These are phyloP conservation scores for Helarctos malayanus DNA, from an alignment of 2,797 vertebrate species.

Conservation along the genomic window DNA sequence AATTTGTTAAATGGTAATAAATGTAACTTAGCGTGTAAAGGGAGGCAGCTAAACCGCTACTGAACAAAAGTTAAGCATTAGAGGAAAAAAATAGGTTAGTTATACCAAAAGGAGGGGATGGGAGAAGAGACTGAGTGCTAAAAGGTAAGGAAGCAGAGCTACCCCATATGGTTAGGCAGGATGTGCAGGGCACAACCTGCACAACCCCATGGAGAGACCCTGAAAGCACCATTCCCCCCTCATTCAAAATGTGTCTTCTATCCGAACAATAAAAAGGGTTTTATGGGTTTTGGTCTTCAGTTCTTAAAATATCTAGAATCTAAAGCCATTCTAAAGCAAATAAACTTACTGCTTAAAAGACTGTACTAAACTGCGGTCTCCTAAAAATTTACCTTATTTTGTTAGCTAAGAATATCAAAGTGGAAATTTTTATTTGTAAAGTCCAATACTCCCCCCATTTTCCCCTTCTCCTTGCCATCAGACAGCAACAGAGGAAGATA, in stretches of 20 bases:
- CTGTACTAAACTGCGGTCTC: background rate
- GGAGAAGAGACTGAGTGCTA: background rate
- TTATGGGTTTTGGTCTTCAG: background rate
- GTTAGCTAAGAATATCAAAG: background rate
- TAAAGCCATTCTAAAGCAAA: constrained; percentile 21
- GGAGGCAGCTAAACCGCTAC: background rate
- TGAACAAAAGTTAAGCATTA: background rate
- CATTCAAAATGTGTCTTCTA: background rate
- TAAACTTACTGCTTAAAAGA: background rate
- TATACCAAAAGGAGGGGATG: background rate
- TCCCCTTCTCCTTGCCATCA: constrained; percentile 1
- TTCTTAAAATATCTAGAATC: background rate
- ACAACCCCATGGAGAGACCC: background rate
- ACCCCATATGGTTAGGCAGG: background rate
- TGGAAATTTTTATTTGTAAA: constrained; percentile 20
- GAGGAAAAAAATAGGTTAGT: background rate
- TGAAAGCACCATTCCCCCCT: background rate
- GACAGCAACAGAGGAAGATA: background rate
- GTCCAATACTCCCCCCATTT: background rate
- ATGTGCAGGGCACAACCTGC: background rate
- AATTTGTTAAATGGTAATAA: background rate
- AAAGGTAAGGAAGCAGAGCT: background rate
- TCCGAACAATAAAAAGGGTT: background rate
- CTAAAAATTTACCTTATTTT: background rate
- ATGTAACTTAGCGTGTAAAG: background rate